These are phyloP conservation scores for Melanostoma scalare DNA, from an alignment of 2,888 invertebrate species.

Conservation along the genomic window DNA sequence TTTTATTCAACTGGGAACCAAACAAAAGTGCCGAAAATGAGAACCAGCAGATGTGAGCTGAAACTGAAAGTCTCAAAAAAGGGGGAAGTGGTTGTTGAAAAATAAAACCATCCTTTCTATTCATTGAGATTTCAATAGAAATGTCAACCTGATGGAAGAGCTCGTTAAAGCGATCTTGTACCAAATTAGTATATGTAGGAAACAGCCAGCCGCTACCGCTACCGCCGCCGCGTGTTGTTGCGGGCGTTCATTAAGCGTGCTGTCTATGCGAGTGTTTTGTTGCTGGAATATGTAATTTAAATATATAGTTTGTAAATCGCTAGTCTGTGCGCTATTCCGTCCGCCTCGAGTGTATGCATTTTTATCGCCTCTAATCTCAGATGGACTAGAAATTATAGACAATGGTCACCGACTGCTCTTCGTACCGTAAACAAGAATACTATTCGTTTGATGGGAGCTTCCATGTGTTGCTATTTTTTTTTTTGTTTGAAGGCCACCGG, in stretches of 20 bases:
- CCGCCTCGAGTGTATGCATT: constrained; percentile 51
- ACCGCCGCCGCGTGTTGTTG: not conserved
- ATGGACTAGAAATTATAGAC: constrained; percentile 42
- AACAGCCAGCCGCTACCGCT: too few relatives aligned
- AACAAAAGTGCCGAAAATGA: not conserved
- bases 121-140: constrained; percentile 8
- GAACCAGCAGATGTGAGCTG: not conserved
- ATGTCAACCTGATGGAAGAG: not conserved
- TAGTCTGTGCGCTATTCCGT: not conserved
- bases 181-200: not conserved
- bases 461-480: constrained; percentile 18
- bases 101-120: not conserved
- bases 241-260: too few relatives aligned
- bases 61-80: not conserved
- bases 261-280: too few relatives aligned
- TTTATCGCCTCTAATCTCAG: constrained; percentile 55
- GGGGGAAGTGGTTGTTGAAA: not conserved
- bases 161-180: constrained; percentile 1
- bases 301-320: too few relatives aligned
- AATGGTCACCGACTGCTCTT: constrained; percentile 6
- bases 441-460: constrained; percentile 43
- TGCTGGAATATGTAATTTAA: too few relatives aligned
- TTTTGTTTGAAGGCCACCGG: constrained; percentile 70
- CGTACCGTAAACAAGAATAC: constrained; percentile 1
- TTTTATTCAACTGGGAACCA: not conserved